Base-by-base conservation (phyloP, 1,140 invertebrate species). In the Rhynchophorus ferrugineus region DNA sequence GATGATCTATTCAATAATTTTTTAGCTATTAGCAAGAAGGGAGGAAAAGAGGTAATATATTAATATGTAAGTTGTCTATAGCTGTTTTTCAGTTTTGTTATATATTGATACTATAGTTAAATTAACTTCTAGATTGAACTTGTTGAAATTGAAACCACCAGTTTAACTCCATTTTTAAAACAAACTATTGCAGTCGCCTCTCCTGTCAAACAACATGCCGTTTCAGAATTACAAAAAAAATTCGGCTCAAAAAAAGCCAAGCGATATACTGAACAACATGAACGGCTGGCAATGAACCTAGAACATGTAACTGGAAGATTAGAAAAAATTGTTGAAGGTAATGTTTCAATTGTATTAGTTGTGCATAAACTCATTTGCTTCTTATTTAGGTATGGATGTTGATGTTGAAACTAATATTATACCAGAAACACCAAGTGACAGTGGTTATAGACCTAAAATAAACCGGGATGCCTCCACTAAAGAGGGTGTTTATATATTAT, bases 211-310 rank as follows among this genome's bases (percentile, higher is more conserved):
- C 24, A 39, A 14, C 45, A 51, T 33, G 48, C 58, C 16, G 19
- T 52, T 8, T 49, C 41, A 9, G 59, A 65, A 5, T 62, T 78
- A 7, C 71, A 72, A 35, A 77, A 74, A 65, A 57, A 74, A 43
- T 78, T 78, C 66, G 75, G 75, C 39, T 76, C 75, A 0, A 77
- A 78, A 49, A 71, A 68, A 56, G 56, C 60, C 0, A 76, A 72
- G 62, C 57, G 72, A 51, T 61, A 60, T 59, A 75, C 70, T 0
- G 73, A 76, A 60, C 71, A 75, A 29, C 64, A 56, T 39, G 74
- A 77, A 58, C 67, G 59, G 51, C 63, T 76, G 61, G 69, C 70
- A 59, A 57, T 75, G 3, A 70, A 76, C 58, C 59, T 75, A 3
- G 66, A 73, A 1, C 60, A 66, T 43, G 65, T 74, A 3, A 71